A percentile compares a stretch with the other conserved stretches of the same genome.
Conservation (phyloP, 2,888 invertebrate species). For the Tetanocera ferruginea region DNA sequence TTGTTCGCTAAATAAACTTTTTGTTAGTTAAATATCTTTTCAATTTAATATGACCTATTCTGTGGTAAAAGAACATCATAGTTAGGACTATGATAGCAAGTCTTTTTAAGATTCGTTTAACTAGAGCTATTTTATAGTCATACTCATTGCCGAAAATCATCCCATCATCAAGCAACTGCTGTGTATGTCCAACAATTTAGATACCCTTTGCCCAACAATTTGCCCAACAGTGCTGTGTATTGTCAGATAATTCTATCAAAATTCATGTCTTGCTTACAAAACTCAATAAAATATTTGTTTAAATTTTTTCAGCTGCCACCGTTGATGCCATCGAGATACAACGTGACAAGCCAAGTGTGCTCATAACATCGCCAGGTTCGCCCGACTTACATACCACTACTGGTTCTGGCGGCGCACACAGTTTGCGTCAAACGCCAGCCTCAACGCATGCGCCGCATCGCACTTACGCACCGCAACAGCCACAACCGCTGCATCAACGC, state of each 20-base stretch:
- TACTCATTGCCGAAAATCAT: not conserved
- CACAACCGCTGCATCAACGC: conserved; percentile 52
- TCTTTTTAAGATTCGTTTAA: not conserved
- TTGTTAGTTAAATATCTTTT: too few species aligned
- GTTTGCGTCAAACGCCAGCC: conserved; percentile 56
- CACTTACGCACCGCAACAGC: conserved; percentile 48
- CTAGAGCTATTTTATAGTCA: not conserved
- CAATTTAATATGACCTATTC: too few species aligned
- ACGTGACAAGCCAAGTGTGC: conserved; percentile 89
- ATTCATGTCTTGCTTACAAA: not conserved
- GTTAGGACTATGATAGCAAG: too few species aligned
- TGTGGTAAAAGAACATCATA: too few species aligned
- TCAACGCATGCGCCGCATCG: conserved; percentile 45
- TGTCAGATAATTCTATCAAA: not conserved
- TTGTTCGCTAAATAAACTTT: too few species aligned
- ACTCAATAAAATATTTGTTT: not conserved
- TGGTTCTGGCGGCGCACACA: conserved; percentile 53
- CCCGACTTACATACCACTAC: conserved; percentile 81
- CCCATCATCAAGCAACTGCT: conserved; percentile 13
- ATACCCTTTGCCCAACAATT: not conserved
- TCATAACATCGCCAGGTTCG: conserved; percentile 94
- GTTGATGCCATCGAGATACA: conserved; percentile 68
- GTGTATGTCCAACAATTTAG: conserved; percentile 51
- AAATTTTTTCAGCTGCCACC: conserved; percentile 54
- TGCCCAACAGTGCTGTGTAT: not conserved